Evolutionary conservation across 2,888 invertebrate species (phyloP), one percentile per base, ranked within the genome.

Genomic region (Cerceris ruficornis): DNA sequence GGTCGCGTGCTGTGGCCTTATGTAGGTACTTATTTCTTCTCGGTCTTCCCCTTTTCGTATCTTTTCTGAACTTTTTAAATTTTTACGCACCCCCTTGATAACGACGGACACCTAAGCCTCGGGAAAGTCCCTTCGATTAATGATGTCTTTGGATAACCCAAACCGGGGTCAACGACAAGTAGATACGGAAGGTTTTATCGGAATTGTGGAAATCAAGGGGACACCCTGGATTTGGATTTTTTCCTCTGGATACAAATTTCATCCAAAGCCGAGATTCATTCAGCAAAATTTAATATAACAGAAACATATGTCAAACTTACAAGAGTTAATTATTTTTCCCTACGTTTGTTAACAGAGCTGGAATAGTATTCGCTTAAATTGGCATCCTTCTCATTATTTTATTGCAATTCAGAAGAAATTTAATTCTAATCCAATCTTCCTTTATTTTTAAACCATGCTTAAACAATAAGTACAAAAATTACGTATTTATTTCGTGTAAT

Each of bases 111-210:
- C 28, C 28, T 75, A 72, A 77, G 75, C 64, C 66, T 28, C 52
- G 59, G 55, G 68, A 43, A 75, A 86, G 82, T 75, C 77, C 78
- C 73, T 76, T 77, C 84, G 82, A 86, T 86, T 80, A 86, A 84
- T 81, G 86, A 78, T 81, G 59, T 67, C 60, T 14, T 28, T 28
- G 80, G 81, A 84, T 86, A 86, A 84, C 85, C 85, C 39, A 17
- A 67, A 41, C 60, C 17, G 2, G 60, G 81, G 69, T 84, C 72
- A 81, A 76, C 59, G 75, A 76, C 75, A 74, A 58, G 62, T 59
- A 70, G 50, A 74, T 70, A 59, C 50, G n/a, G 59, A 15, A 13
- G 41, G 15, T 58, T 54, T 50, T 79, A 80, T 65, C 80, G 39
- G 42, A 43, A 61, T 15, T n/a, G 0, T 1, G 50, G 42, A 14